Conservation (phyloP, 2,888 invertebrate species). For the Athrips mouffetella region DNA sequence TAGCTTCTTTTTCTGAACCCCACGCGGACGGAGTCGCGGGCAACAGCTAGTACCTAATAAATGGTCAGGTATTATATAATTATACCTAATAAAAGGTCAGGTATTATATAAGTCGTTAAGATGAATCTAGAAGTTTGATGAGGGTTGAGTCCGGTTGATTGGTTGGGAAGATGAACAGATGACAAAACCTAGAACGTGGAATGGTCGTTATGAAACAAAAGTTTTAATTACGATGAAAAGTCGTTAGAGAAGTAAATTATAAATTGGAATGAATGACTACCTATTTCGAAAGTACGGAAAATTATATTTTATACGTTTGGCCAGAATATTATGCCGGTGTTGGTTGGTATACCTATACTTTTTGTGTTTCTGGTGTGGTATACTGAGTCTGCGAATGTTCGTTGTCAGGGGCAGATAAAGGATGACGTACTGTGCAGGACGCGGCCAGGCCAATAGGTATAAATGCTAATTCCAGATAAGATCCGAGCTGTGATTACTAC, state of each 20-base stretch:
- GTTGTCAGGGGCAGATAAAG: slow-evolving; percentile 21
- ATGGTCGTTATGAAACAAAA: background rate
- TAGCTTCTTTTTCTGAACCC: too few relatives aligned
- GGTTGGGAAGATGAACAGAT: slow-evolving; percentile 1
- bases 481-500: slow-evolving; percentile 21
- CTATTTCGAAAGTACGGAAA: background rate
- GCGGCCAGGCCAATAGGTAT: slow-evolving; percentile 54
- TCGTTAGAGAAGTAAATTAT: background rate
- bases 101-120: background rate
- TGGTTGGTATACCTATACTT: slow-evolving; percentile 18
- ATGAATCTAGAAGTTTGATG: slow-evolving; percentile 1
- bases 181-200: background rate
- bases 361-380: slow-evolving; percentile 7
- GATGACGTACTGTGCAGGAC: slow-evolving; percentile 36
- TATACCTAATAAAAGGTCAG: too few relatives aligned
- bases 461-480: slow-evolving; percentile 63
- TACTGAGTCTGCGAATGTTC: background rate
- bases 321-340: background rate
- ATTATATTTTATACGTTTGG: slow-evolving; percentile 5
- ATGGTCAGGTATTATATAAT: too few relatives aligned
- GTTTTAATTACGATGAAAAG: background rate
- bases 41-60: too few relatives aligned
- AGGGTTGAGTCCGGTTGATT: background rate
- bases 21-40: too few relatives aligned
- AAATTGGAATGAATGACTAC: background rate